Conservation (phyloP, 2,113 vertebrate species). For the Epinephelus fuscoguttatus region DNA sequence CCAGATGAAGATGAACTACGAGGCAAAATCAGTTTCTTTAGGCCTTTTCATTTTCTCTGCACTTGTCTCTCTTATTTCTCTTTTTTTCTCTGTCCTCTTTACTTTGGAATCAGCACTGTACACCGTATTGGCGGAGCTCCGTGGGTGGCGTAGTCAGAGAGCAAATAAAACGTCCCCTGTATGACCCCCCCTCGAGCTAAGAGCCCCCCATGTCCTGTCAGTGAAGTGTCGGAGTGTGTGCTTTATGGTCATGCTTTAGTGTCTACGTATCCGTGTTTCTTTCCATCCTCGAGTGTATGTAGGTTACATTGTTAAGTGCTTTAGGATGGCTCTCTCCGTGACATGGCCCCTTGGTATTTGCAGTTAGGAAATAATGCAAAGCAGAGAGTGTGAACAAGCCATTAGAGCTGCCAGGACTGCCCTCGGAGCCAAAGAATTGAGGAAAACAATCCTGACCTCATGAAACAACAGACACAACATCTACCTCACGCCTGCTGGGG, state of each 20-base stretch:
- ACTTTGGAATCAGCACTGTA: slow-evolving; percentile 56
- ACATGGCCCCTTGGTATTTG: slow-evolving; percentile 71
- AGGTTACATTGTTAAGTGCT: slow-evolving; percentile 69
- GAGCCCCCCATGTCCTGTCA: slow-evolving; percentile 37
- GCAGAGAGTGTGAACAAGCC: slow-evolving; percentile 67
- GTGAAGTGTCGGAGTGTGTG: slow-evolving; percentile 32
- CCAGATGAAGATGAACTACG: slow-evolving; percentile 89
- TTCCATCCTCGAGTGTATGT: slow-evolving; percentile 46
- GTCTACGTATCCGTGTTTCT: slow-evolving; percentile 35
- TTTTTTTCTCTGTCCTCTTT: slow-evolving; percentile 48
- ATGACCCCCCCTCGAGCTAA: slow-evolving; percentile 49
- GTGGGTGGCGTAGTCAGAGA: slow-evolving; percentile 57
- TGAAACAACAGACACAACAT: slow-evolving; percentile 36
- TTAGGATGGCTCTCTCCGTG: slow-evolving; percentile 55
- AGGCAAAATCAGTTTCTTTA: slow-evolving; percentile 82
- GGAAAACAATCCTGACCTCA: slow-evolving; percentile 66
- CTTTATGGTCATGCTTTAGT: slow-evolving; percentile 27
- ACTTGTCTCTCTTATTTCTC: slow-evolving; percentile 50
- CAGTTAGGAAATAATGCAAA: slow-evolving; percentile 72
- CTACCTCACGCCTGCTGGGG: slow-evolving; percentile 15
- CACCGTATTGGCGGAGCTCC: slow-evolving; percentile 33
- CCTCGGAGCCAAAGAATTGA: slow-evolving; percentile 45
- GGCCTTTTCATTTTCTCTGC: slow-evolving; percentile 69
- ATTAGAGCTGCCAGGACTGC: slow-evolving; percentile 69
- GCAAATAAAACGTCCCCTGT: slow-evolving; percentile 61